Conservation (phyloP, 2,797 vertebrate genomes). For the Parauchenoglanis ngamensis region DNA sequence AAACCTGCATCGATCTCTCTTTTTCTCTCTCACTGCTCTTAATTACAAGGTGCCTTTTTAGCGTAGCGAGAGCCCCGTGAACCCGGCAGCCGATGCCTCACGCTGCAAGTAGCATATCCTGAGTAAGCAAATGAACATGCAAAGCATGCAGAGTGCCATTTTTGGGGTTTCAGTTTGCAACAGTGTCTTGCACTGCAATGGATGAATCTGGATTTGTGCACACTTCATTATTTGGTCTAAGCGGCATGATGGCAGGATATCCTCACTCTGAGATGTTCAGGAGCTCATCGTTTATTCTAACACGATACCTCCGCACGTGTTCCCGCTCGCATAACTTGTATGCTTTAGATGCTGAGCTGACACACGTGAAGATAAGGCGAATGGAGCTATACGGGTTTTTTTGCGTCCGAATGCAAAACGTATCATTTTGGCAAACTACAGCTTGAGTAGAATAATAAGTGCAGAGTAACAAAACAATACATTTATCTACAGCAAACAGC, state of each 20-base stretch:
- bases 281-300: neutral
- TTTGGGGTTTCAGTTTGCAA: slow-evolving; percentile 41
- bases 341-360: neutral
- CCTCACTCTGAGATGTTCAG: neutral
- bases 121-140: slow-evolving; percentile 52
- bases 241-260: neutral
- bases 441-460: neutral
- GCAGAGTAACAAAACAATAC: neutral
- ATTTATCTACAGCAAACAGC: neutral
- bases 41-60: slow-evolving; percentile 49
- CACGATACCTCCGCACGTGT: slow-evolving; percentile 44
- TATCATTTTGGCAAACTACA: neutral
- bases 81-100: neutral
- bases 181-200: neutral
- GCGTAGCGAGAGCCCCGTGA: slow-evolving; percentile 31
- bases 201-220: slow-evolving; percentile 33
- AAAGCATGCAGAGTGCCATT: slow-evolving; percentile 37
- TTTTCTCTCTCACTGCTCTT: slow-evolving; percentile 29
- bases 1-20: slow-evolving; percentile 36
- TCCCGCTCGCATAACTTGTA: slow-evolving; percentile 15
- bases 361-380: neutral
- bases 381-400: neutral
- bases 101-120: neutral
- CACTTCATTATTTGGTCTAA: neutral
- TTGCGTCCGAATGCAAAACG: neutral